Evolutionary conservation across 2,797 vertebrate species (phyloP), one percentile per base, ranked within the genome.

Genomic region (Coendou prehensilis): DNA sequence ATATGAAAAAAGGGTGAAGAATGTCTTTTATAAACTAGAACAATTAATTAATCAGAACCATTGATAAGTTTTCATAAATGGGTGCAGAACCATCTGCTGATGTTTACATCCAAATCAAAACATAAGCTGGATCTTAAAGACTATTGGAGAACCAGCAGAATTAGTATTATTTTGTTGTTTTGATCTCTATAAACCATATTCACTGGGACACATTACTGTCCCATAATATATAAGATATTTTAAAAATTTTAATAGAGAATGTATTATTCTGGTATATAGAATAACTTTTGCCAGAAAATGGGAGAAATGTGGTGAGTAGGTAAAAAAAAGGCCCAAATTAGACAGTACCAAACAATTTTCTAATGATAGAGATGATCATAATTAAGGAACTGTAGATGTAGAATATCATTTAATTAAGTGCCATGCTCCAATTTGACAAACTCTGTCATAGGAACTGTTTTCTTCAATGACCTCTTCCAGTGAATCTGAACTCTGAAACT

Each of bases 401-500:
- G 33, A 33, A 4, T 45, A 33, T n/a, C 37, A 45, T 54, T 64
- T 9, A 0, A 13, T 5, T 57, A 78, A 8, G 0, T 18, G 4
- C 20, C 75, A 41, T 28, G 3, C 5, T 63, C 10, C 37, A 37
- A 2, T 47, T 6, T 76, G 52, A 33, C 15, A 5, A 18, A 37
- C n/a, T 15, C 9, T 23, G 18, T 14, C 1, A 1, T 13, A 23
- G 64, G 7, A 88, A 50, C 30, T 18, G 8, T 45, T 30, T 79
- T 26, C 52, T 87, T 86, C 10, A 52, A 50, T 9, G 30, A 1
- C 11, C 0, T 84, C 17, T 67, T 69, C 54, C 5, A 47, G 20
- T 33, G 37, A 76, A 47, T 47, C 5, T 18, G 52, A 84, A n/a
- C 61, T 59, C 78, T 30, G 7, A 8, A 64, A 59, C 13, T 17